These are phyloP conservation scores for Limnephilus lunatus DNA, from an alignment of 2,888 invertebrate genomes.

Conservation along the genomic window DNA sequence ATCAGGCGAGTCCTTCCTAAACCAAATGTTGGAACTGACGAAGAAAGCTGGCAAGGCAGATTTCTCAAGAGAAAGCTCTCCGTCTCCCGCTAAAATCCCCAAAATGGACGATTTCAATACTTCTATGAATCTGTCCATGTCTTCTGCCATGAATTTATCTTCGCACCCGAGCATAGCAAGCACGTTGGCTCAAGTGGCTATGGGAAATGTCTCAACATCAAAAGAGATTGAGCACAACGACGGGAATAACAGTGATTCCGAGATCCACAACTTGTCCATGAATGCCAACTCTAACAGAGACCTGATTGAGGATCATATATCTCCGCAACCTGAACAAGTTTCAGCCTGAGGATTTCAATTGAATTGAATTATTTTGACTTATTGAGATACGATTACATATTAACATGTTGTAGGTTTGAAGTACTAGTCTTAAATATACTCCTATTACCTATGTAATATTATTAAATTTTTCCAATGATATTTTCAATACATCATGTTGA, in stretches of 20 bases:
- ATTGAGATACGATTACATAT: neutral
- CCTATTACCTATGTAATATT: neutral
- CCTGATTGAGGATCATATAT: constrained; percentile 46
- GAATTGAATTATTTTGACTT: constrained; percentile 5
- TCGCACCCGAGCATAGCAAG: constrained; percentile 73
- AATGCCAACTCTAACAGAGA: constrained; percentile 50
- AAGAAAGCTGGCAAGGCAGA: constrained; percentile 77
- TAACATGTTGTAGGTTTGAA: constrained; percentile 13
- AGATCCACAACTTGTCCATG: constrained; percentile 62
- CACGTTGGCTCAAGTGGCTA: constrained; percentile 74
- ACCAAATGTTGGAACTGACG: constrained; percentile 77
- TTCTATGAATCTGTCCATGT: constrained; percentile 75
- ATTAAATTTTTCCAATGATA: neutral
- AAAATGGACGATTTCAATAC: constrained; percentile 78
- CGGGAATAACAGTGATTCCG: constrained; percentile 50
- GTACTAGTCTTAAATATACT: constrained; percentile 37
- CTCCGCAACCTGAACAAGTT: constrained; percentile 55
- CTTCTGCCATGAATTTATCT: constrained; percentile 71
- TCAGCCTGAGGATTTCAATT: constrained; percentile 28
- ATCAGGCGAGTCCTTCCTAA: constrained; percentile 73
- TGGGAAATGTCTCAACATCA: constrained; percentile 73
- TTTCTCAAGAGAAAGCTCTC: constrained; percentile 75
- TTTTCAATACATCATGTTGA: neutral
- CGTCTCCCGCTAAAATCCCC: constrained; percentile 78
- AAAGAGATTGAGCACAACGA: constrained; percentile 68